phyloP scores from a whole-genome alignment of 2,797 vertebrate species.

The Bufotes viridis region DNA sequence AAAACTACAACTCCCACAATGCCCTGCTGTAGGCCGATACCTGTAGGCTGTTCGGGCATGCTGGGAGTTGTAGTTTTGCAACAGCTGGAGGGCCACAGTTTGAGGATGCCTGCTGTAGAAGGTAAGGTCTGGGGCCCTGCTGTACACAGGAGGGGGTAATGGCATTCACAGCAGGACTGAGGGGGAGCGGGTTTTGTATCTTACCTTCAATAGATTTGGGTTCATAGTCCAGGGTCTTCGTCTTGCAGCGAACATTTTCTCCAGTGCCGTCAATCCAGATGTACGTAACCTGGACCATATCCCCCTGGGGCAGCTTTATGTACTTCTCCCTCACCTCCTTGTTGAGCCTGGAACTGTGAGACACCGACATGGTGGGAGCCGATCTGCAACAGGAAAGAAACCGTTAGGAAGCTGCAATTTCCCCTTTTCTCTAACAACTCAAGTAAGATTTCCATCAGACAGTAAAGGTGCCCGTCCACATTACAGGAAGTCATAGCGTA shows the following conservation, averaged over 20 bases:
- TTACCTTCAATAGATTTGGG: slow-evolving; percentile 79
- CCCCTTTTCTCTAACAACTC: background rate
- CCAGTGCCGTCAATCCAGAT: slow-evolving; percentile 89
- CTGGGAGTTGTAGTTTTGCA: too few relatives aligned
- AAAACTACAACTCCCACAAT: too few relatives aligned
- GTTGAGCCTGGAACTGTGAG: slow-evolving; percentile 81
- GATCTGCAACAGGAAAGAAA: slow-evolving; percentile 58
- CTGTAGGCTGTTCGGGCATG: too few relatives aligned
- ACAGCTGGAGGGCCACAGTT: too few relatives aligned
- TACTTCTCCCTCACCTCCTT: slow-evolving; percentile 83
- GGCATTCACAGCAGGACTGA: background rate
- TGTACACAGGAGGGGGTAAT: background rate
- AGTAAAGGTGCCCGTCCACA: background rate
- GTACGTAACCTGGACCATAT: slow-evolving; percentile 82
- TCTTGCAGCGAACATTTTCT: slow-evolving; percentile 83
- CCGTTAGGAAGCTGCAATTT: background rate
- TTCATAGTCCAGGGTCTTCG: slow-evolving; percentile 79
- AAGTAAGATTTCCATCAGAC: background rate
- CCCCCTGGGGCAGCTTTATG: slow-evolving; percentile 80
- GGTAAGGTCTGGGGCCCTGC: too few relatives aligned
- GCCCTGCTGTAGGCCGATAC: too few relatives aligned
- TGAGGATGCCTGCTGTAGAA: too few relatives aligned
- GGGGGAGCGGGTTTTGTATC: accelerated
- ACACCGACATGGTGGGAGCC: slow-evolving; percentile 71
- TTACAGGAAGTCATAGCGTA: too few relatives aligned